phyloP scores from a whole-genome alignment of 2,113 vertebrate species.

The Python bivittatus region DNA sequence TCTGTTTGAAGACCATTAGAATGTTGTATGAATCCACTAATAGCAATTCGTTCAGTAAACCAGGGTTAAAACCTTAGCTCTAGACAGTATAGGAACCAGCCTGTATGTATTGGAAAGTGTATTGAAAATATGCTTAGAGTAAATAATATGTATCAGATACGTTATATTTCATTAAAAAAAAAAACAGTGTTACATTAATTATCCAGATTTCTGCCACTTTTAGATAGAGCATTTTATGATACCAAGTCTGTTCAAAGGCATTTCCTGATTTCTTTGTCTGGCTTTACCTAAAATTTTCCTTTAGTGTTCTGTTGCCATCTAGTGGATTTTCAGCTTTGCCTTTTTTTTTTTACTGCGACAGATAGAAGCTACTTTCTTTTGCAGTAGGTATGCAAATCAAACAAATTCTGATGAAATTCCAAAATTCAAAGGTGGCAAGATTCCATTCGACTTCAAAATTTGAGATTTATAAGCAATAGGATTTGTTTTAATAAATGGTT shows the following conservation, averaged over 20 bases:
- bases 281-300: neutral
- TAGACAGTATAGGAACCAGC: neutral
- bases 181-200: neutral
- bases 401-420: neutral
- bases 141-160: neutral
- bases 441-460: neutral
- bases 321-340: neutral
- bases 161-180: neutral
- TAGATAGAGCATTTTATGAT: neutral
- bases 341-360: neutral
- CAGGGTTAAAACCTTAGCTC: neutral
- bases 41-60: neutral
- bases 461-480: neutral
- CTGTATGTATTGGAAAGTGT: neutral
- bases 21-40: neutral
- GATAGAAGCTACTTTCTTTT: neutral
- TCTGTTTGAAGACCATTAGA: neutral
- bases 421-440: neutral
- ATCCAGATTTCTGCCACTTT: neutral
- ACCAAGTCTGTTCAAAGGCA: neutral
- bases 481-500: neutral
- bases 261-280: neutral
- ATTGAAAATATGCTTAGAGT: neutral
- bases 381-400: neutral
- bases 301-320: slow-evolving; percentile 16